Evolutionary conservation across 1,140 invertebrate species (phyloP), one percentile per base, ranked within the genome.

Genomic region (Atta colombica): DNA sequence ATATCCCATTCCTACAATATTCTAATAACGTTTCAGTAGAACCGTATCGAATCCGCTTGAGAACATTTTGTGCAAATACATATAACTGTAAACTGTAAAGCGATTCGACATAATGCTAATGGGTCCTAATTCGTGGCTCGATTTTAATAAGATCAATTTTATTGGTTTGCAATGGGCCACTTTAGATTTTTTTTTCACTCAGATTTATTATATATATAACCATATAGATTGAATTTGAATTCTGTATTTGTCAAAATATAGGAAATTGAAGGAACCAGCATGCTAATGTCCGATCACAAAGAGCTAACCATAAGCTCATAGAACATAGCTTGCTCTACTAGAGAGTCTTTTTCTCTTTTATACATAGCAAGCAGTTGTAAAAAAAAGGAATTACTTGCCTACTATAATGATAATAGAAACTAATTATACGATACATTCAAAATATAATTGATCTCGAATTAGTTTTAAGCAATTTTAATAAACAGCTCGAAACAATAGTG

Each of bases 1-100:
- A 91, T 91, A 91, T 88, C 77, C 72, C 87, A 88, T 81, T 90
- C 74, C 85, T 91, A 89, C 81, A 89, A 86, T 89, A 63, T 61
- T 85, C 77, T 69, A 77, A 91, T 84, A 82, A 87, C 77, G 53
- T 69, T 82, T 77, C 21, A 55, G 10, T 77, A 89, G 53, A 68
- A 71, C 60, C 31, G 60, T 45, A 49, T 60, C 58, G 72, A 65
- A 61, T 81, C 16, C 31, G 28, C 84, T 45, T 60, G 80, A 68
- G 77, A 87, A 78, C 77, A 85, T 87, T 78, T 31, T 75, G 69
- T 89, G 77, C 58, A 87, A 74, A 77, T 78, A 80, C 53, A 87
- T 81, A 25, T 31, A 69, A 84, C 35, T 60, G 65, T 28, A 84
- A n/a, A n/a, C n/a, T n/a, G n/a, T n/a, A n/a, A n/a, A 84, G 80